Base-by-base conservation (phyloP, 2,888 invertebrate genomes). In the Pseudococcus viburni region DNA sequence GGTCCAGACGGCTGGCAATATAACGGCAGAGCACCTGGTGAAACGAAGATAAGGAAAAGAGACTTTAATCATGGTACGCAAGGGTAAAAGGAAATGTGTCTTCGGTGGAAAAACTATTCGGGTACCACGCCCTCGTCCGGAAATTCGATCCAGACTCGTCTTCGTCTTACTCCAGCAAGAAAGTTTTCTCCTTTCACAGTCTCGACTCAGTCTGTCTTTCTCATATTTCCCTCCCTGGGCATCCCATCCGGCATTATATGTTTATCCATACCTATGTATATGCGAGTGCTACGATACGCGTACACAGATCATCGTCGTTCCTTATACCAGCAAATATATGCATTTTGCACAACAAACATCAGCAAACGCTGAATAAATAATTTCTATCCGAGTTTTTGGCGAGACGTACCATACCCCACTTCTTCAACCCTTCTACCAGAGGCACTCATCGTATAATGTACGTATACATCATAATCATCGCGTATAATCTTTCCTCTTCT, bases 41-140 rank as follows among this genome's bases (percentile, higher is more conserved):
- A 86, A 77, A 86, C 68, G 68, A 77, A 86, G 86, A 86, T 86
- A 86, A 86, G 86, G 86, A 86, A 86, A 86, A 73, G 73, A 86
- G 86, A 86, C 86, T 86, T 86, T 86, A 86, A 86, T 86, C 86
- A 86, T 86, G 68, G 42, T 26, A 68, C 68, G 42, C 68, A 22
- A 86, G 86, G 86, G 86, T 86, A 86, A 86, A 73, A 86, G 68
- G 86, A 86, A 86, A 73, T 86, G 86, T 48, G 86, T 86, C 86
- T 86, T 73, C 64, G 64, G 86, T 68, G 86, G 86, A 86, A 86
- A 86, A 86, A 86, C 68, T 83, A 83, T 86, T 86, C 86, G 59
- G 26, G 19, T 73, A 86, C 86, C 86, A 86, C 86, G 86, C 86
- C 86, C 86, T 64, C 77, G 89, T 87, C 84, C 64, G 46, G 84